phyloP scores from a whole-genome alignment of 2,113 vertebrate genomes.

The Burhinus bistriatus region DNA sequence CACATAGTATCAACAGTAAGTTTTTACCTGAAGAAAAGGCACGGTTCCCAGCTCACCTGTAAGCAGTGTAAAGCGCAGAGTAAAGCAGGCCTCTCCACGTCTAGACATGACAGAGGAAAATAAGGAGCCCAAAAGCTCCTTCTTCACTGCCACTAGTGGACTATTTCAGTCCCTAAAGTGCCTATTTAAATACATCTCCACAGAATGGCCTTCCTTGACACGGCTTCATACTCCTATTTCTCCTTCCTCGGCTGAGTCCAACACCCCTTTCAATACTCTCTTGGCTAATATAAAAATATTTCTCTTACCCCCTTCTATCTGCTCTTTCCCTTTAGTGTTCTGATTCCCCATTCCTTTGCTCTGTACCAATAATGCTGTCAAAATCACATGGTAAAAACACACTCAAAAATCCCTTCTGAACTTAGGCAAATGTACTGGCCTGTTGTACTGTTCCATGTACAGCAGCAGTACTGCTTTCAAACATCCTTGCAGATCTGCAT shows the following conservation, averaged over 20 bases:
- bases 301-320: neutral
- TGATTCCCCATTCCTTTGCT: neutral
- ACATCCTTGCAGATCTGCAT: neutral
- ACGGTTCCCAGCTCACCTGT: neutral
- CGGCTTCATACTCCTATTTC: neutral
- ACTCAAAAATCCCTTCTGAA: neutral
- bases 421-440: neutral
- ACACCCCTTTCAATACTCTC: neutral
- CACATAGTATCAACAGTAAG: accelerated
- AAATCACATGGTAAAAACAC: neutral
- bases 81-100: neutral
- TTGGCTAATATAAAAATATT: neutral
- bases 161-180: neutral
- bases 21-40: neutral
- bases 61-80: neutral
- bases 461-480: neutral
- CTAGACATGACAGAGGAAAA: neutral
- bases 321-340: neutral
- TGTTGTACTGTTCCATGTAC: accelerated
- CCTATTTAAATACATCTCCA: neutral
- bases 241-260: neutral
- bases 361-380: neutral
- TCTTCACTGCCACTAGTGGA: neutral
- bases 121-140: neutral
- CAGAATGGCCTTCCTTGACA: neutral